Percentiles rank a stretch among this genome's conserved stretches.
Evolutionary conservation across 1,140 invertebrate genomes (phyloP).

Genomic region (Eupeodes corollae): DNA sequence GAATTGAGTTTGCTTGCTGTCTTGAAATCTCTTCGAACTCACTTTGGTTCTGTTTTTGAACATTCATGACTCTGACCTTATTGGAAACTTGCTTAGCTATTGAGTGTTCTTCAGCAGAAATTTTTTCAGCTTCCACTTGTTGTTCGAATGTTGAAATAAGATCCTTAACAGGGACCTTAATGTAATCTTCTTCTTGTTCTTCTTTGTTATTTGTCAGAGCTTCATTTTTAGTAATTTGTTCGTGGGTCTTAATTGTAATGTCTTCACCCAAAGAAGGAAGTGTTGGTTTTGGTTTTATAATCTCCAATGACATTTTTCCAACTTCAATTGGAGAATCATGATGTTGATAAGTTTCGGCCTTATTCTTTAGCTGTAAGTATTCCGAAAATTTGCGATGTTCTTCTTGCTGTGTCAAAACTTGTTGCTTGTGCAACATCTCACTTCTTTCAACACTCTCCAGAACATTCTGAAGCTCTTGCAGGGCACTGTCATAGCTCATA

Average conservation of each 20-base stretch:
- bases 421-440: not conserved
- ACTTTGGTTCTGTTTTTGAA: no score
- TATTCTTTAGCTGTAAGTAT: not conserved
- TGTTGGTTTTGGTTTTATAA: no score
- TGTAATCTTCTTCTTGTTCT: constrained; percentile 39
- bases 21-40: no score
- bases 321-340: no score
- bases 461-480: not conserved
- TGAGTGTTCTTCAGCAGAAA: not conserved
- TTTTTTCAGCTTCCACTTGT: constrained; percentile 7
- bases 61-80: no score
- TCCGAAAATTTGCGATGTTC: no score
- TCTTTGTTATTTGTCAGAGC: not conserved
- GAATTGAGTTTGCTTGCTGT: no score
- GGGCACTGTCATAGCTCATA: not conserved
- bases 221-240: no score
- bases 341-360: not conserved
- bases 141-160: constrained; percentile 48
- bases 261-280: no score
- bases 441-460: not conserved
- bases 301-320: no score
- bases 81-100: no score
- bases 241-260: no score
- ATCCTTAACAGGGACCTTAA: constrained; percentile 49
- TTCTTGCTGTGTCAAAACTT: not conserved